Evolutionary conservation across 2,113 vertebrate genomes (phyloP).

Genomic region (Irena cyanogastra): DNA sequence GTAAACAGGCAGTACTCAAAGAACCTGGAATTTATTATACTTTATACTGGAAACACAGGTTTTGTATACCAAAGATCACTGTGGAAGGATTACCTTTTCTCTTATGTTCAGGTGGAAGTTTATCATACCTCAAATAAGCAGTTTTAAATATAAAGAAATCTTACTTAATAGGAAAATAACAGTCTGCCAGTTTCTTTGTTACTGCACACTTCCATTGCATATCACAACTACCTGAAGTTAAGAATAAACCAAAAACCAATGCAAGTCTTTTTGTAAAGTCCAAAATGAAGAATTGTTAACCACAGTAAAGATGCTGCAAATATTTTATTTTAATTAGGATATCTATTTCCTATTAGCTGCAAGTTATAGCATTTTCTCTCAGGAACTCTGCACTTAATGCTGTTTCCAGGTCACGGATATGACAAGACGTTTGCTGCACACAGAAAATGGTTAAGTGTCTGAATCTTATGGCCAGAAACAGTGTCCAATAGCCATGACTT

Average conservation of each 20-base stretch:
- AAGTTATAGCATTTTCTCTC: background rate
- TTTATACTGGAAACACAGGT: conserved; percentile 23
- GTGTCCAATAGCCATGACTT: background rate
- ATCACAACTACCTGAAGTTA: background rate
- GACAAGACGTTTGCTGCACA: background rate
- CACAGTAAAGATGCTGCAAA: background rate
- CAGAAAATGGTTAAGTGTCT: background rate
- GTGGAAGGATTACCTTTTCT: background rate
- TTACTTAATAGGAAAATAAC: background rate
- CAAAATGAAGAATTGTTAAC: background rate
- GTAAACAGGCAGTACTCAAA: conserved; percentile 23
- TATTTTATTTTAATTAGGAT: background rate
- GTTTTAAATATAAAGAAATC: background rate
- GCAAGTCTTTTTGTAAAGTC: background rate
- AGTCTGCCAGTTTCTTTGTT: background rate
- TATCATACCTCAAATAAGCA: background rate
- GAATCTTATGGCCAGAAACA: background rate
- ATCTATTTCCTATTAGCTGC: background rate
- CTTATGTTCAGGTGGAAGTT: background rate
- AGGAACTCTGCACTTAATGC: background rate
- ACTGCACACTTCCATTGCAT: background rate
- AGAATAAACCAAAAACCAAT: background rate
- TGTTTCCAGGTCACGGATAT: background rate
- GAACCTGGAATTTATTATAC: conserved; percentile 34
- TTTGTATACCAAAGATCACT: conserved; percentile 12